A percentile compares a stretch with the other conserved stretches of the same genome.
Conservation (phyloP, 2,113 vertebrate species). For the Varanus salvator region DNA sequence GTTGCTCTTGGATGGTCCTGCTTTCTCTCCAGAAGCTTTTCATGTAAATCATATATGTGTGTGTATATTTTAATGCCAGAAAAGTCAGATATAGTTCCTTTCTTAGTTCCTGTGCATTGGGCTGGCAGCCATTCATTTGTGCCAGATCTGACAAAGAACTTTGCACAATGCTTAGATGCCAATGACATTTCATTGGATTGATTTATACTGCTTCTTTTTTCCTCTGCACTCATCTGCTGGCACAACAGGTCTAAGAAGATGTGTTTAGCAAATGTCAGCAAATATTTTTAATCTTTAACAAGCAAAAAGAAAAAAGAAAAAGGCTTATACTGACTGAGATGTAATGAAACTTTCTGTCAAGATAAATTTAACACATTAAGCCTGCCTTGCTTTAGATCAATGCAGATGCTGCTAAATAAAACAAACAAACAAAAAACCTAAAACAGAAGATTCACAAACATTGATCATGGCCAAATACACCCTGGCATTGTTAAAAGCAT, state of each 20-base stretch:
- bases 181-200: constrained; percentile 11
- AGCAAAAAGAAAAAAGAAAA: constrained; percentile 53
- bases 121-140: constrained; percentile 34
- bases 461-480: constrained; percentile 89
- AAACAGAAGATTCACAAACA: constrained; percentile 87
- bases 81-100: background rate
- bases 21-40: background rate
- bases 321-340: constrained; percentile 70
- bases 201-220: constrained; percentile 55
- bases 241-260: constrained; percentile 52
- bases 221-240: constrained; percentile 33
- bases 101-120: background rate
- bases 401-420: constrained; percentile 86
- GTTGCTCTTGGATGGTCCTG: background rate
- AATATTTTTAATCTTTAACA: constrained; percentile 72
- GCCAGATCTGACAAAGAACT: constrained; percentile 37
- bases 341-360: constrained; percentile 86
- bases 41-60: background rate
- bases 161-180: constrained; percentile 28
- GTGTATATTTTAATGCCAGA: background rate
- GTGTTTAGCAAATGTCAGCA: constrained; percentile 55
- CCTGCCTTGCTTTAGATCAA: constrained; percentile 85
- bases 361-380: constrained; percentile 86
- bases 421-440: constrained; percentile 71
- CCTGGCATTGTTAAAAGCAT: constrained; percentile 86